phyloP scores from a whole-genome alignment of 2,888 invertebrate genomes.

The Pteria penguin region DNA sequence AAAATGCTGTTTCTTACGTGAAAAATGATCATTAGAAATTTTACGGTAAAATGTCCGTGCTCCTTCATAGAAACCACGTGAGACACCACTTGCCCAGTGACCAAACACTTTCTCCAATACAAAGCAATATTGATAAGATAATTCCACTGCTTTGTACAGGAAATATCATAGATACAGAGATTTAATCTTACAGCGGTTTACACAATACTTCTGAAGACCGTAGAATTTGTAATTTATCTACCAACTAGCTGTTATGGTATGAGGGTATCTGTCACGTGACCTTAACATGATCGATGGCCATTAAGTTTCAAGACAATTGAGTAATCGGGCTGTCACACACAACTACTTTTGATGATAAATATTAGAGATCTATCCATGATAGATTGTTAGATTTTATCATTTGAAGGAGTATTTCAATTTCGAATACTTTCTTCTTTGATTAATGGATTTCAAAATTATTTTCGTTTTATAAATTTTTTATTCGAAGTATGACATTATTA shows the following conservation, averaged over 20 bases:
- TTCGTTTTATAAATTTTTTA: no score
- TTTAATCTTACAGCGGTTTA: constrained; percentile 19
- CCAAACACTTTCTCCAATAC: constrained; percentile 26
- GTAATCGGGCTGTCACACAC: no score
- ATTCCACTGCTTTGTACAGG: neutral
- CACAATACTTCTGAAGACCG: neutral
- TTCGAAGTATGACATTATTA: no score
- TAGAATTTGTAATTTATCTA: constrained; percentile 25
- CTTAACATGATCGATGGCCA: no score
- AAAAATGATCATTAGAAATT: neutral
- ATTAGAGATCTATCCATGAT: no score
- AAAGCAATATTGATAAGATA: constrained; percentile 28
- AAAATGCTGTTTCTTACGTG: neutral
- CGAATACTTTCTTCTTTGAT: no score
- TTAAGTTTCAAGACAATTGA: no score
- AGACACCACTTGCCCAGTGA: constrained; percentile 15
- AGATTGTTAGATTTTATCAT: no score
- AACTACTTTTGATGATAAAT: no score
- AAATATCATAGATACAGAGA: constrained; percentile 8
- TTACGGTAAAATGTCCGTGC: neutral
- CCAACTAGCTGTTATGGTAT: neutral
- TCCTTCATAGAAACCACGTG: constrained; percentile 9
- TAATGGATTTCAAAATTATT: no score
- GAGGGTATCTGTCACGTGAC: neutral
- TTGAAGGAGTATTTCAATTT: no score